Evolutionary conservation across 2,113 vertebrate genomes (phyloP), one percentile per base, ranked within the genome.

Genomic region (Carettochelys insculpta): DNA sequence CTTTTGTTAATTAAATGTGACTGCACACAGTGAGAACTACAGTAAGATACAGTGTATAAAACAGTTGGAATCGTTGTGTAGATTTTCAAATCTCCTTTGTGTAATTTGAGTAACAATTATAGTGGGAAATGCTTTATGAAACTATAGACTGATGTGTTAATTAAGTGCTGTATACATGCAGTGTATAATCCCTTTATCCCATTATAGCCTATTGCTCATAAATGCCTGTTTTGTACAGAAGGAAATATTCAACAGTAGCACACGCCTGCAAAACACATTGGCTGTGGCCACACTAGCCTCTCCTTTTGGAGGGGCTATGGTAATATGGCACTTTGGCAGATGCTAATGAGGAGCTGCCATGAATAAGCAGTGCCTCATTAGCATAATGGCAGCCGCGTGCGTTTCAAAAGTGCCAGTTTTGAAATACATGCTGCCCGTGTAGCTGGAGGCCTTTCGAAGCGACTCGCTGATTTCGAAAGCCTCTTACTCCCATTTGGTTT

Each of bases 1-100:
- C 86, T 90, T 92, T 89, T 73, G 89, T 96, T 96, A 97, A 94
- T 95, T 94, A 88, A 75, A 54, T 75, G 43, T 94, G 96, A 90
- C 92, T 89, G 94, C 51, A 80, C 85, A 87, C 51, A 83, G 38
- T 92, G 81, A 85, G 77, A 96, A 93, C n/a, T 90, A 53, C 79
- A 90, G 3, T 82, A 92, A 91, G 54, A 76, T 71, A 86, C 16
- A 90, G 77, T 68, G 71, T 93, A 41, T 78, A 85, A 85, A 95
- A 91, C 80, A 94, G 52, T 77, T 95, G 81, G 53, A 92, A 93
- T 68, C 24, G 88, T 96, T 93, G 25, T 94, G 88, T 14, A 77
- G 47, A n/a, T 82, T 96, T 94, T 93, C 88, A 79, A 90, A 81
- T 94, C 48, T 94, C 83, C 65, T 83, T 38, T 83, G 82, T 92